These are phyloP conservation scores for Berghia stephanieae DNA, from an alignment of 1,140 invertebrate species.

Conservation along the genomic window DNA sequence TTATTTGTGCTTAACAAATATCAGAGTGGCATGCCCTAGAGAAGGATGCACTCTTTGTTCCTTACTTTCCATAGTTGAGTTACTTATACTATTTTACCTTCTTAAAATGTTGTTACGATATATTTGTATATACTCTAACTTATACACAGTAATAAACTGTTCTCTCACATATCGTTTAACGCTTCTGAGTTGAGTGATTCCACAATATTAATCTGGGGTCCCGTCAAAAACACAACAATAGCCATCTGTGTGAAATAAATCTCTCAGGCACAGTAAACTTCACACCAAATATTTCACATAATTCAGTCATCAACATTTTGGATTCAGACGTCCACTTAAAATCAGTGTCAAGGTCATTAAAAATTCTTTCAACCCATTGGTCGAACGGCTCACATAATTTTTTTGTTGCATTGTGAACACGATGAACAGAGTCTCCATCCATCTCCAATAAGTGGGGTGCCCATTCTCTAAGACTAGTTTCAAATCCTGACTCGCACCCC, in stretches of 20 bases:
- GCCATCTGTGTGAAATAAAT: conserved; percentile 42
- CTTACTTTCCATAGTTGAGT: too few species aligned
- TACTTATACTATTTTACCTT: too few species aligned
- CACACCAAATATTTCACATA: conserved; percentile 39
- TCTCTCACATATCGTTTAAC: too few species aligned
- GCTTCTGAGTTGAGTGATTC: too few species aligned
- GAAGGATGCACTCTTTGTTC: too few species aligned
- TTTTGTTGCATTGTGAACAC: conserved; percentile 38
- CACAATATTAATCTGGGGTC: too few species aligned
- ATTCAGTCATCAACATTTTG: conserved; percentile 25
- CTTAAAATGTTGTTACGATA: too few species aligned
- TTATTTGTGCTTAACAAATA: too few species aligned
- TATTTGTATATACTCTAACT: too few species aligned
- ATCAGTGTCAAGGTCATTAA: conserved; percentile 39
- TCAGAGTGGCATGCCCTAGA: too few species aligned
- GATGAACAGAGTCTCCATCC: conserved; percentile 40
- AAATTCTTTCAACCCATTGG: conserved; percentile 29
- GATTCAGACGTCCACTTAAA: conserved; percentile 42
- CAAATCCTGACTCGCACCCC: conserved; percentile 35
- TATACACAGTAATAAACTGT: too few species aligned
- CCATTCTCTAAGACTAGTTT: conserved; percentile 26
- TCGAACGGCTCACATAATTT: conserved; percentile 41
- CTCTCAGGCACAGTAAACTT: conserved; percentile 37
- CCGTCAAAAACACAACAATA: too few species aligned
- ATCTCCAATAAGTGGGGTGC: conserved; percentile 39